Evolutionary conservation across 1,140 invertebrate genomes (phyloP).

Genomic region (Caenorhabditis remanei): DNA sequence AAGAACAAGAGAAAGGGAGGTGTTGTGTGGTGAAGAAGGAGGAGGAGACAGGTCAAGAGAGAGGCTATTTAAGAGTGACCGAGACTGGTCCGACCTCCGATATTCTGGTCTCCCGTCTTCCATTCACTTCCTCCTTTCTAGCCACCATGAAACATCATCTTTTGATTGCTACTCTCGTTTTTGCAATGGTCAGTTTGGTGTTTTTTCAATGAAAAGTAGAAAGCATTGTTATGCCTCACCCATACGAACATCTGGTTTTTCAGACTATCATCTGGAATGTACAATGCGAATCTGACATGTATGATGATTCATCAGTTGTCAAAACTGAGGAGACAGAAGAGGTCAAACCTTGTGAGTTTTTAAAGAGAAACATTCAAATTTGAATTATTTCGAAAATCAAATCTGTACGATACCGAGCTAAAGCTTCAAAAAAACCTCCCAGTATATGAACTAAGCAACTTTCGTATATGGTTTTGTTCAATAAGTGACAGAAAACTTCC

Average conservation of each 20-base stretch:
- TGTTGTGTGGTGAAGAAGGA: not conserved
- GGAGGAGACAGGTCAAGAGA: constrained; percentile 15
- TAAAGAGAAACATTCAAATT: no score
- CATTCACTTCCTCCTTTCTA: not conserved
- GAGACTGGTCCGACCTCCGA: constrained; percentile 47
- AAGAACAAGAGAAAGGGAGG: constrained; percentile 32
- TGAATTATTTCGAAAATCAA: no score
- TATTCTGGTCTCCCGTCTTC: constrained; percentile 27
- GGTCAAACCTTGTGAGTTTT: constrained; percentile 13
- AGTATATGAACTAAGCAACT: no score
- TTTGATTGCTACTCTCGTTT: constrained; percentile 28
- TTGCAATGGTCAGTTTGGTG: constrained; percentile 8
- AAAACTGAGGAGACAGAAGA: constrained; percentile 15
- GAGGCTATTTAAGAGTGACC: constrained; percentile 35
- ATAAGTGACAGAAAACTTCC: no score
- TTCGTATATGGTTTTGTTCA: no score
- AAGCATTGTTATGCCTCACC: not conserved
- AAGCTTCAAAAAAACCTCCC: no score
- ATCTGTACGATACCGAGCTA: no score
- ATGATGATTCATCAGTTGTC: constrained; percentile 38
- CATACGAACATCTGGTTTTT: constrained; percentile 26
- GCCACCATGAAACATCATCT: constrained; percentile 33
- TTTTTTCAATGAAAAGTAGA: not conserved
- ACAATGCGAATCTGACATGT: constrained; percentile 42
- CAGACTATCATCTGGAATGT: constrained; percentile 25